A percentile compares a stretch with the other conserved stretches of the same genome.
Evolutionary conservation across 2,797 vertebrate genomes (phyloP).

Genomic region (Anas bernieri): DNA sequence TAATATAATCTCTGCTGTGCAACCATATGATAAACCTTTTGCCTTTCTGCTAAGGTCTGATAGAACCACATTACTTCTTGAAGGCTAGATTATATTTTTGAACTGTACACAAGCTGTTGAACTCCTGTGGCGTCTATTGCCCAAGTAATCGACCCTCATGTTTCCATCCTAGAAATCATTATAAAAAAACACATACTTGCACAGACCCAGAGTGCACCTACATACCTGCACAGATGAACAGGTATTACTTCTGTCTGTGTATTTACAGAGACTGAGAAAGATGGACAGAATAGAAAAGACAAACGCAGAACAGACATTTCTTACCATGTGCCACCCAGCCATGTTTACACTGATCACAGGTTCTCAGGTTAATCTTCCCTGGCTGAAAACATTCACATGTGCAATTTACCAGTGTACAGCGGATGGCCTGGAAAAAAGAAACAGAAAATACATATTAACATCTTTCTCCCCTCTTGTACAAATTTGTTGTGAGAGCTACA

Average conservation of each 20-base stretch:
- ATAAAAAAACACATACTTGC: neutral
- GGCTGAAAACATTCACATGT: conserved; percentile 99
- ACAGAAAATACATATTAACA: conserved; percentile 37
- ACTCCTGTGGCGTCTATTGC: neutral
- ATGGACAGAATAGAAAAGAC: neutral
- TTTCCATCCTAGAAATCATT: neutral
- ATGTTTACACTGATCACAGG: conserved; percentile 99
- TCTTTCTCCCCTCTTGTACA: neutral
- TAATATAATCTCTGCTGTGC: conserved; percentile 5
- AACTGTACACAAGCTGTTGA: neutral
- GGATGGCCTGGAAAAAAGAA: conserved; percentile 88
- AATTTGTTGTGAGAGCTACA: neutral
- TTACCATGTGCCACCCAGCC: conserved; percentile 99
- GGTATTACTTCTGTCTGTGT: neutral
- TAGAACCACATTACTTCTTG: neutral
- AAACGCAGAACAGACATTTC: conserved; percentile 49
- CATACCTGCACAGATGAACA: neutral
- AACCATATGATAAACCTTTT: conserved; percentile 17
- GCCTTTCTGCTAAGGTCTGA: neutral
- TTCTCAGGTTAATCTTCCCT: conserved; percentile 97
- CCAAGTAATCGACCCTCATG: neutral
- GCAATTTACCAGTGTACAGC: conserved; percentile 99
- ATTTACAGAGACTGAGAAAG: neutral
- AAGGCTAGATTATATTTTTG: neutral
- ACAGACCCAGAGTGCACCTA: neutral